A percentile compares a stretch with the other conserved stretches of the same genome.
phyloP scores from a whole-genome alignment of 1,140 invertebrate genomes.

The Halesus radiatus region DNA sequence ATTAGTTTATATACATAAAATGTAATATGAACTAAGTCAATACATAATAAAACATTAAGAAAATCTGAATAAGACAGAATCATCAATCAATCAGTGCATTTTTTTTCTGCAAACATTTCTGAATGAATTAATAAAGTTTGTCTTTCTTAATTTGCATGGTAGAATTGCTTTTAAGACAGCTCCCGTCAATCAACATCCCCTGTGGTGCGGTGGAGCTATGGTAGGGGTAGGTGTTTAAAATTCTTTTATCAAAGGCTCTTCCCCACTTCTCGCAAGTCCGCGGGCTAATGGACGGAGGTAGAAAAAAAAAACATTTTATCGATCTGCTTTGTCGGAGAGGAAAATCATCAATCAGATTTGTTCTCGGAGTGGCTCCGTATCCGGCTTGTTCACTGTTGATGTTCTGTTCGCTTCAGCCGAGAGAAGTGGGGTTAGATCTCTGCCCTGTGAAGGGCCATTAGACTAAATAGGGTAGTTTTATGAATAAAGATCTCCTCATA shows the following conservation, averaged over 20 bases:
- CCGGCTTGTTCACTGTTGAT: too few relatives aligned
- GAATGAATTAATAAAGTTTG: background rate
- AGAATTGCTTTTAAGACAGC: background rate
- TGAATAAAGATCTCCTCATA: too few relatives aligned
- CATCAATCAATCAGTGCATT: too few relatives aligned
- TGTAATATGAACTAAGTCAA: too few relatives aligned
- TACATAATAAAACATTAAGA: too few relatives aligned
- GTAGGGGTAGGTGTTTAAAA: slow-evolving; percentile 29
- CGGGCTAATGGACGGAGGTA: slow-evolving; percentile 51
- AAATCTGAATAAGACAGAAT: too few relatives aligned
- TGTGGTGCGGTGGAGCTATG: background rate
- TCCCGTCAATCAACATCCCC: slow-evolving; percentile 45
- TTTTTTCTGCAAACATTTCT: too few relatives aligned
- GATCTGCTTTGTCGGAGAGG: slow-evolving; percentile 50
- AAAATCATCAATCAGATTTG: slow-evolving; percentile 54
- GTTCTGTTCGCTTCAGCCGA: too few relatives aligned
- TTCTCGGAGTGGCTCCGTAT: background rate
- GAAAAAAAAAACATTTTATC: slow-evolving; percentile 50
- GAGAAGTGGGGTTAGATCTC: too few relatives aligned
- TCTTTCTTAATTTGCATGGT: background rate
- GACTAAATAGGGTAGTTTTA: too few relatives aligned
- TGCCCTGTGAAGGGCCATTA: too few relatives aligned
- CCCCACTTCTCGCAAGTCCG: background rate
- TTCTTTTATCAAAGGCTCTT: slow-evolving; percentile 52
- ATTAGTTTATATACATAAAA: too few relatives aligned